Evolutionary conservation across 2,888 invertebrate genomes (phyloP).

Genomic region (Pedicia rivosa): DNA sequence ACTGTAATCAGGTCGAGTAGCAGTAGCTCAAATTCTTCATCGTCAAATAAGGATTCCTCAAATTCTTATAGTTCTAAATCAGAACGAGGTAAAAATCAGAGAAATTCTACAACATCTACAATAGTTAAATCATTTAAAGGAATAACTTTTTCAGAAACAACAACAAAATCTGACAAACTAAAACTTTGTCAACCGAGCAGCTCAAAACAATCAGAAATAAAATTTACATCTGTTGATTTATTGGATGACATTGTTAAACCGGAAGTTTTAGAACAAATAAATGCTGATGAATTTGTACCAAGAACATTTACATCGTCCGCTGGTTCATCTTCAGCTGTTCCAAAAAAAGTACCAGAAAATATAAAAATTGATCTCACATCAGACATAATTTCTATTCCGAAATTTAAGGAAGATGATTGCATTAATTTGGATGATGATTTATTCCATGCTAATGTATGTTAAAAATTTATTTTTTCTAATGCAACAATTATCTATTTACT

Average conservation of each 20-base stretch:
- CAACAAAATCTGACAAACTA: not conserved
- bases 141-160: too few species aligned
- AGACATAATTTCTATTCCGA: conserved; percentile 52
- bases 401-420: conserved; percentile 30
- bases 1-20: too few species aligned
- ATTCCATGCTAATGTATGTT: conserved; percentile 48
- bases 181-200: too few species aligned
- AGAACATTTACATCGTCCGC: conserved; percentile 38
- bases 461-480: not conserved
- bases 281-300: conserved; percentile 49
- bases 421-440: conserved; percentile 34
- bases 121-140: too few species aligned
- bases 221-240: conserved; percentile 7
- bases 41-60: too few species aligned
- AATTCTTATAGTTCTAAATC: too few species aligned
- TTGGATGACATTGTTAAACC: conserved; percentile 19
- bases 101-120: too few species aligned
- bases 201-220: too few species aligned
- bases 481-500: conserved; percentile 7
- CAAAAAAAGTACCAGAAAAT: conserved; percentile 38
- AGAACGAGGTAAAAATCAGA: too few species aligned
- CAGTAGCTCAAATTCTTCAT: too few species aligned
- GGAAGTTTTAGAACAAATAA: conserved; percentile 48
- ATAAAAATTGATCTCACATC: conserved; percentile 57
- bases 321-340: too few species aligned